These are phyloP conservation scores for Oophaga pumilio DNA, from an alignment of 2,113 vertebrate species.

Conservation along the genomic window DNA sequence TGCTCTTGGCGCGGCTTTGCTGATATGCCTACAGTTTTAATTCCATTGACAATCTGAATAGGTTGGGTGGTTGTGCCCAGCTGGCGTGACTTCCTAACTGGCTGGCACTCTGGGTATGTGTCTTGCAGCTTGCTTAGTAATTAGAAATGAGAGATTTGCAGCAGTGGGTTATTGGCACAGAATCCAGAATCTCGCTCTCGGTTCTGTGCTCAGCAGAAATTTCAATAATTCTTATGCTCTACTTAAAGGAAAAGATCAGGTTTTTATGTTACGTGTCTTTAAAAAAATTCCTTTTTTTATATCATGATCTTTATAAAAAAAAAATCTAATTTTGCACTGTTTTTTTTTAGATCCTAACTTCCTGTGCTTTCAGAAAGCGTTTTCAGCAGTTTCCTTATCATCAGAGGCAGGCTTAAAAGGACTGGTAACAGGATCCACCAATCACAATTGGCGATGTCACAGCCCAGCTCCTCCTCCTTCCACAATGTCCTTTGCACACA, in stretches of 20 bases:
- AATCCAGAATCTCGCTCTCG: background rate
- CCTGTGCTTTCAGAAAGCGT: no score
- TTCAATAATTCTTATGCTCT: slow-evolving; percentile 8
- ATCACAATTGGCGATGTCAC: no score
- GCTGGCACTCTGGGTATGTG: slow-evolving; percentile 11
- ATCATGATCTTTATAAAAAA: no score
- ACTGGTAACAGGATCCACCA: no score
- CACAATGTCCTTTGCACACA: no score
- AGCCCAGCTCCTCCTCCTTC: no score
- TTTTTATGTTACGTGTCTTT: no score
- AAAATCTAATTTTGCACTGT: no score
- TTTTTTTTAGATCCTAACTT: no score
- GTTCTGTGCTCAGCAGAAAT: slow-evolving; percentile 18
- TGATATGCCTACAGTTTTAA: slow-evolving; percentile 18
- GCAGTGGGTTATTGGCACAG: slow-evolving; percentile 39
- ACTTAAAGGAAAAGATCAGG: slow-evolving; percentile 21
- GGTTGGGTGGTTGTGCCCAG: slow-evolving; percentile 35
- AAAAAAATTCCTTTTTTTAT: no score
- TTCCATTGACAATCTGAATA: slow-evolving; percentile 41
- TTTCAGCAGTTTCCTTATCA: no score
- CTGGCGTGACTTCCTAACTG: slow-evolving; percentile 27
- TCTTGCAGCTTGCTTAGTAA: slow-evolving; percentile 44
- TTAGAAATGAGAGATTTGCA: slow-evolving; percentile 49
- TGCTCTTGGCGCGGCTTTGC: slow-evolving; percentile 3
- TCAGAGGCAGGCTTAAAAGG: no score